phyloP scores from a whole-genome alignment of 2,797 vertebrate genomes.

The Emys orbicularis region DNA sequence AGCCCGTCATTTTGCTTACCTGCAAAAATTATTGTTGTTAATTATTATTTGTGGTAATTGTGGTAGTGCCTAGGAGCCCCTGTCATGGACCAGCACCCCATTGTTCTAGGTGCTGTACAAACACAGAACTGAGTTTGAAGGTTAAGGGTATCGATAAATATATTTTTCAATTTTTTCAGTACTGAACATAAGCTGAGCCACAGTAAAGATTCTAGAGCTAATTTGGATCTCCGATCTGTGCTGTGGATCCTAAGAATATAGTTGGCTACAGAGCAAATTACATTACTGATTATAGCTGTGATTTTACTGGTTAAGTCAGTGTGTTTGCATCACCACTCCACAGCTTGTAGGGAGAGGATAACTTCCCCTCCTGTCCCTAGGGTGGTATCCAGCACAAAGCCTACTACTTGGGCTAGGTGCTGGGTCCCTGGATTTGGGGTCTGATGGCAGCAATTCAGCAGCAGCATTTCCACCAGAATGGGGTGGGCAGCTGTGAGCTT shows the following conservation, averaged over 20 bases:
- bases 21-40: not conserved
- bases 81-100: not conserved
- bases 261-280: not conserved
- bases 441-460: not conserved
- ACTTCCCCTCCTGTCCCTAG: not conserved
- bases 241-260: not conserved
- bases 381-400: not conserved
- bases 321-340: not conserved
- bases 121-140: not conserved
- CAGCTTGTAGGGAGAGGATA: not conserved
- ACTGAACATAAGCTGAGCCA: not conserved
- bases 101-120: not conserved
- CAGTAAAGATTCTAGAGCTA: accelerated
- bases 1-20: not conserved
- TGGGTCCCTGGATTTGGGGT: not conserved
- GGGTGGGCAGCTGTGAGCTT: not conserved
- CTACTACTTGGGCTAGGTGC: not conserved
- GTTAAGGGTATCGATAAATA: not conserved
- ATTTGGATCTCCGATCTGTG: accelerated
- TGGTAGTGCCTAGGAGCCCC: not conserved
- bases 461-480: not conserved
- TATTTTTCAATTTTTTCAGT: not conserved
- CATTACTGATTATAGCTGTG: accelerated
- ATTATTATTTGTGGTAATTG: not conserved
- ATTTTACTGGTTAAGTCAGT: not conserved